Evolutionary conservation across 2,888 invertebrate genomes (phyloP), one percentile per base, ranked within the genome.

Genomic region (Tethea ocularis): DNA sequence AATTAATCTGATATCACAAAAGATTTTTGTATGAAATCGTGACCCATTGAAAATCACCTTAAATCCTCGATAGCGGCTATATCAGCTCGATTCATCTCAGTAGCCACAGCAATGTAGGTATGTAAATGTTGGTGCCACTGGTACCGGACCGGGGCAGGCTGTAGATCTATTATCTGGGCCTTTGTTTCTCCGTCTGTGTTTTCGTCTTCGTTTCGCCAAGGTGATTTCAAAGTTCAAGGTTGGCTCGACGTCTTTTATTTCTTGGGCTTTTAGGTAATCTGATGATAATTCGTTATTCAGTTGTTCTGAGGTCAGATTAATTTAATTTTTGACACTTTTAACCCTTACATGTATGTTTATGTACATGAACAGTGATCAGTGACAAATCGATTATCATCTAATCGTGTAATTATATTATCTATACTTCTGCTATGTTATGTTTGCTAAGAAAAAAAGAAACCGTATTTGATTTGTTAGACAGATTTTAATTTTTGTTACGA

Each of bases 21-120:
- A 24, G 11, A 1, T 52, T 33, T 36, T 54, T 54, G 54, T 54
- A 54, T 54, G 54, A 54, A 54, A 54, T 20, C 15, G 33, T 46
- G 5, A 13, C 54, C 24, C 54, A 13, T 20, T 54, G 33, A 24
- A 33, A 54, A 36, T 54, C 54, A 33, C 33, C 54, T 54, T 83
- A 81, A 78, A 81, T 73, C 78, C 77, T 69, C 75, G 81, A 80
- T 81, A 81, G 68, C 69, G 73, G 69, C 69, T 86, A 89, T 86
- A 89, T 91, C 89, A 71, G 65, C 66, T 66, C 78, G 80, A 82
- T 83, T 78, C 80, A 91, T 90, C 90, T 84, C 76, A 61, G 67
- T 69, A 69, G 73, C 63, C 69, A 71, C 72, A 76, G 80, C 80
- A 77, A 77, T 68, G 74, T 84, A 77, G 67, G 74, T 84, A 87